Base-by-base conservation (phyloP, 2,888 invertebrate species). In the Leptarthrus brevirostris region DNA sequence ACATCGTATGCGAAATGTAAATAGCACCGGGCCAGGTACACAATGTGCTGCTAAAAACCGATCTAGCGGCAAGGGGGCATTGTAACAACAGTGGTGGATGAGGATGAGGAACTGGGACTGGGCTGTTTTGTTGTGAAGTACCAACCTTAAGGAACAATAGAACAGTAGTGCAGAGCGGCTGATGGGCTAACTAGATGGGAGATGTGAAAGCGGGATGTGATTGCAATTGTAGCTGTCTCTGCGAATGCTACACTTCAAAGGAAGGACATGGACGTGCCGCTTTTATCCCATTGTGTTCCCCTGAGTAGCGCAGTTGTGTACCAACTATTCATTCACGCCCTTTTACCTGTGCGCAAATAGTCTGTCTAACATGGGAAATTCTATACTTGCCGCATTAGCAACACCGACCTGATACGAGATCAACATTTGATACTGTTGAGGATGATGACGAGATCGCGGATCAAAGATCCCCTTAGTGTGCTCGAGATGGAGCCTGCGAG, bases 1-100 rank as follows among this genome's bases (percentile, higher is more conserved):
- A 76, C 74, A 74, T 74, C 74, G 74, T 58, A 76, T 72, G 72
- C 72, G 61, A 76, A 76, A 74, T 74, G 74, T 75, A 72, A 76
- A 58, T 70, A 74, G 53, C 49, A 49, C 40, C 30, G 40, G 71
- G 40, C 54, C 36, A 12, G 40, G 54, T 40, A 24, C 52, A 71
- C 54, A 71, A 54, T 71, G 71, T 24, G n/a, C 36, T 20, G 6
- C 54, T 26, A 54, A 71, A 53, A 54, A 54, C 26, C 24, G 40
- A 36, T 71, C 30, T 24, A 30, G 69, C 49, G 52, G 49, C 20
- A 20, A 20, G 16, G 52, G n/a, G 52, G 49, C 30, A 69, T 69
- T 34, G 69, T 47, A 16, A 10, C 64, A 14, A 20, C 64, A 24
- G 16, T 6, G 14, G 64, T 12, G 12, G 26, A 47, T 20, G 64